phyloP scores from a whole-genome alignment of 2,113 vertebrate species.

The Phalacrocorax pelagicus region DNA sequence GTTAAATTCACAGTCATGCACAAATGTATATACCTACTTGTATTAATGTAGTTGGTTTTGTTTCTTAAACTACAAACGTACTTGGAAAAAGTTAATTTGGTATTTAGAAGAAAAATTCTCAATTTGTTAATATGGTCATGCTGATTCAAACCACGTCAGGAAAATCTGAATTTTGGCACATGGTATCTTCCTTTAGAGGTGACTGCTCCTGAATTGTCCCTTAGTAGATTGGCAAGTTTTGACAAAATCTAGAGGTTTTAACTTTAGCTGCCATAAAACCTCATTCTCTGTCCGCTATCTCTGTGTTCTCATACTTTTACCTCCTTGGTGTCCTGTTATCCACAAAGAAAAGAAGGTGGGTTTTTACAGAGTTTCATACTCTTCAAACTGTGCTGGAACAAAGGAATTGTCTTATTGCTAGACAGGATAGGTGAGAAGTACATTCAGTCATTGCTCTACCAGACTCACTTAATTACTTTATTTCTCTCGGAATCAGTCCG shows the following conservation, averaged over 20 bases:
- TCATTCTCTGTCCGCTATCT: not conserved
- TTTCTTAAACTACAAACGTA: not conserved
- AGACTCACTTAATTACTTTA: not conserved
- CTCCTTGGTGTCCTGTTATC: not conserved
- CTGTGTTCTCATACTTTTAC: not conserved
- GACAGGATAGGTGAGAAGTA: not conserved
- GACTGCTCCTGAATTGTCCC: not conserved
- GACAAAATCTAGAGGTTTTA: not conserved
- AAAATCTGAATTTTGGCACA: not conserved
- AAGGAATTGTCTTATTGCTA: not conserved
- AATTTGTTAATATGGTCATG: not conserved
- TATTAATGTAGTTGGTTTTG: not conserved
- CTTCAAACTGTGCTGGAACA: not conserved
- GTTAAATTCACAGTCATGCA: not conserved
- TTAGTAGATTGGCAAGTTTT: not conserved
- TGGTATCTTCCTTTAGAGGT: not conserved
- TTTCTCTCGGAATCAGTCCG: not conserved
- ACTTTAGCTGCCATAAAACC: not conserved
- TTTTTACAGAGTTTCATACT: not conserved
- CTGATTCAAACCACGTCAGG: not conserved
- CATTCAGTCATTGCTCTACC: not conserved
- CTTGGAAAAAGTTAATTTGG: not conserved
- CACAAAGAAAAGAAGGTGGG: not conserved
- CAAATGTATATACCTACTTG: not conserved
- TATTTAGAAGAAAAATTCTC: not conserved